phyloP scores from a whole-genome alignment of 2,888 invertebrate genomes.

The Cataglyphis altisquamis region DNA sequence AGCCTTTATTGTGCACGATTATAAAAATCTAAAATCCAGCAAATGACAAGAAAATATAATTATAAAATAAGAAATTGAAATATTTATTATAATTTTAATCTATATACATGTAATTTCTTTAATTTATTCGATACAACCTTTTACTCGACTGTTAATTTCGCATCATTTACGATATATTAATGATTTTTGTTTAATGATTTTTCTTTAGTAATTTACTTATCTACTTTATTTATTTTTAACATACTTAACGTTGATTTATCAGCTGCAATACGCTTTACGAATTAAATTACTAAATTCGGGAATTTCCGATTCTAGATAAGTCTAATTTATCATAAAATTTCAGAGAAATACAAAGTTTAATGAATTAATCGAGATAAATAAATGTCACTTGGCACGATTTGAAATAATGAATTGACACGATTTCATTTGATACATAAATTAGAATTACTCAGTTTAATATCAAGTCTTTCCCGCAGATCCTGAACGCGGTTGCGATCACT shows the following conservation, averaged over 20 bases:
- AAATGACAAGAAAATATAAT: constrained; percentile 4
- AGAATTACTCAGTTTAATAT: constrained; percentile 42
- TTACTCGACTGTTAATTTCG: neutral
- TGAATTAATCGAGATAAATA: constrained; percentile 24
- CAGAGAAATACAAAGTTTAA: neutral
- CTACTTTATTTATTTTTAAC: too few species aligned
- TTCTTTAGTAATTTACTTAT: too few species aligned
- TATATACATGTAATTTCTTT: neutral
- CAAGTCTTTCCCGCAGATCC: constrained; percentile 34
- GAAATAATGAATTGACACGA: constrained; percentile 31
- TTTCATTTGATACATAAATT: constrained; percentile 27
- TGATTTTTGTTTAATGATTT: neutral
- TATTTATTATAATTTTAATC: neutral
- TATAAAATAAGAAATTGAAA: neutral
- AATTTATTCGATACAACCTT: neutral
- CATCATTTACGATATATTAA: neutral
- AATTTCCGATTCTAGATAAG: neutral
- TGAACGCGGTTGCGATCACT: constrained; percentile 8
- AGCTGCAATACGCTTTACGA: neutral
- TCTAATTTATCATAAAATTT: constrained; percentile 15
- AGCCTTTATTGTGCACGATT: constrained; percentile 40
- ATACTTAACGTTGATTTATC: neutral
- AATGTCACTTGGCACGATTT: constrained; percentile 31
- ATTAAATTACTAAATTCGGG: neutral
- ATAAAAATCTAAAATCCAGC: constrained; percentile 5